Evolutionary conservation across 1,140 invertebrate species (phyloP), one percentile per base, ranked within the genome.

Genomic region (Orchesella cincta): DNA sequence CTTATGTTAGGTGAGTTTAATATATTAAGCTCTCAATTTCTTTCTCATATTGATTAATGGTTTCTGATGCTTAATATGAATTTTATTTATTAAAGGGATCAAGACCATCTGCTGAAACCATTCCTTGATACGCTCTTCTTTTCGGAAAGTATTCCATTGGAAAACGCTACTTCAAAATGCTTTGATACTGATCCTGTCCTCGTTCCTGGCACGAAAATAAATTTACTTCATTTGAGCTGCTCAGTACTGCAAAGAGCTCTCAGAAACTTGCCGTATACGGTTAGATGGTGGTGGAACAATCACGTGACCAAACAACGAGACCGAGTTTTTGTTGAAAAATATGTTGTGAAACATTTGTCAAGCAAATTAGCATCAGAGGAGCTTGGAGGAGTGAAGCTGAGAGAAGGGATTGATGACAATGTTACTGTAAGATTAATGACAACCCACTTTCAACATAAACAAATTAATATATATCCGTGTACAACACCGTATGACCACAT

Each of bases 241-340:
- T 89, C 88, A 85, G 83, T 93, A 33, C 92, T 92, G 83, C 86
- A 87, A 16, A 87, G 89, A 75, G 85, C 89, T 70, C 83, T 94
- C 35, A 87, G 89, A 51, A 88, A 89, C 80, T 85, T 94, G 79
- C 93, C 93, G n/a, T 93, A 92, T 39, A 86, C 93, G 67, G 90
- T 93, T 1, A 88, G 94, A 26, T 89, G 91, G 82, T 97, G 94
- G 94, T 95, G 92, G 90, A 90, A 89, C 74, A 85, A 85, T 36
- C 39, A 74, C 33, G 88, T 89, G 54, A 84, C 88, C 1, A 92
- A 93, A 29, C 89, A 91, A 73, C 88, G 89, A 81, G 88, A 90
- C 14, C 87, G 90, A 39, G 88, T 88, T 71, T 87, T 91, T 73
- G 90, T 96, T 2, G 93, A 96, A 80, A 90, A 88, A 84, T 89